These are phyloP conservation scores for Takifugu rubripes DNA, from an alignment of 2,797 vertebrate genomes.

Conservation along the genomic window DNA sequence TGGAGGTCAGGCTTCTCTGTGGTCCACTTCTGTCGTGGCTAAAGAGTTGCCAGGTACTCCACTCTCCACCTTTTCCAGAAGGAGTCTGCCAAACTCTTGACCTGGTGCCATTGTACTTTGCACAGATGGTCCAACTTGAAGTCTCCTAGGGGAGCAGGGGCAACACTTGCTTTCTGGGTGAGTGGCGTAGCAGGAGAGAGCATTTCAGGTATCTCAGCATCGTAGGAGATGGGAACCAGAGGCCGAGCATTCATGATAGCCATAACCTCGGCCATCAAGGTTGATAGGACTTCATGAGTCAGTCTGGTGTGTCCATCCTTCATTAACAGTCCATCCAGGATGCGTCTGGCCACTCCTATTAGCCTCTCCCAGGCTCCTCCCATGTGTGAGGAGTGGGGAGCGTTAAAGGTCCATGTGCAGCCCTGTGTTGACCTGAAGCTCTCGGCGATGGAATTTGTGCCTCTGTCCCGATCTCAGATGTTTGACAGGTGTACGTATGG, in stretches of 20 bases:
- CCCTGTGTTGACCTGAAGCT: background rate
- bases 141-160: background rate
- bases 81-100: background rate
- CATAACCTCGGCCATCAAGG: background rate
- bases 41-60: slow-evolving; percentile 1
- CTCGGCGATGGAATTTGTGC: slow-evolving; percentile 7
- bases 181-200: slow-evolving; percentile 5
- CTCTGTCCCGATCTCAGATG: background rate
- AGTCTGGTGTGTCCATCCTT: background rate
- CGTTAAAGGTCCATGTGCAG: slow-evolving; percentile 26
- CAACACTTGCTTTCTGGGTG: background rate
- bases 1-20: background rate
- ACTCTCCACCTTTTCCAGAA: background rate
- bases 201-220: background rate
- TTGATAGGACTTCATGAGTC: background rate
- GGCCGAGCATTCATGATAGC: background rate
- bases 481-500: background rate
- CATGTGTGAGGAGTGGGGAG: slow-evolving; percentile 2
- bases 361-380: background rate
- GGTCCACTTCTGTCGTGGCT: background rate
- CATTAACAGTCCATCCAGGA: slow-evolving; percentile 1
- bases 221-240: background rate
- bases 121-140: background rate
- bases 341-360: background rate
- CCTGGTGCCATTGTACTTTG: background rate